A percentile compares a stretch with the other conserved stretches of the same genome.
phyloP scores from a whole-genome alignment of 2,113 vertebrate genomes.

The Atractosteus spatula region DNA sequence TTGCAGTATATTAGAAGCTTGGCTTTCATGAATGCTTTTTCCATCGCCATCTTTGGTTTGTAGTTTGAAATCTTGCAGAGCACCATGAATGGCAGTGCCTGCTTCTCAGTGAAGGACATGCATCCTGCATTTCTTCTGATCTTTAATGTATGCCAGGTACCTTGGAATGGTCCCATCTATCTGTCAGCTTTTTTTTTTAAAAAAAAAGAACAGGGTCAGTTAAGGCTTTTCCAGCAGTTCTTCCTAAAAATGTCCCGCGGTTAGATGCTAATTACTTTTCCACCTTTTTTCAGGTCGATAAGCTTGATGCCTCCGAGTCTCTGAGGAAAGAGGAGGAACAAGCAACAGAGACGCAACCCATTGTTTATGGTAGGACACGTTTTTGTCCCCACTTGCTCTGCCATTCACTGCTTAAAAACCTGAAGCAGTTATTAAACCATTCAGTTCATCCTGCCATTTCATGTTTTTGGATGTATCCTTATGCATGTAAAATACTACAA shows the following conservation, averaged over 20 bases:
- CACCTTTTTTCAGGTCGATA: slow-evolving; percentile 81
- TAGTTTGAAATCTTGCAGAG: neutral
- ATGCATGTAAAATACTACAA: too few species aligned
- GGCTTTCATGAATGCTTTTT: neutral
- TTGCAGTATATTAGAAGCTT: neutral
- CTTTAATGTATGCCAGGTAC: slow-evolving; percentile 58
- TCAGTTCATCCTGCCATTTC: too few species aligned
- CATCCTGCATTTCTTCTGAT: slow-evolving; percentile 60
- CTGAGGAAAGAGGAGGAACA: slow-evolving; percentile 98
- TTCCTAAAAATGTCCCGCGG: neutral
- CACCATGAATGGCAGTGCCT: neutral
- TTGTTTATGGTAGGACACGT: slow-evolving; percentile 87
- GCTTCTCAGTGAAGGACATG: slow-evolving; percentile 10
- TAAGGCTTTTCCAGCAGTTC: slow-evolving; percentile 30
- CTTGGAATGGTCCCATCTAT: slow-evolving; percentile 71
- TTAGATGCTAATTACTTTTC: neutral
- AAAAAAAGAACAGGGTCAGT: slow-evolving; percentile 30
- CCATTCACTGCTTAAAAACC: neutral
- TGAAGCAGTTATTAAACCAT: too few species aligned
- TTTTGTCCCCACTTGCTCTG: neutral
- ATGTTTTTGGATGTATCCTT: too few species aligned
- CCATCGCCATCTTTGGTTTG: neutral
- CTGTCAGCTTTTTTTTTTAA: slow-evolving; percentile 68
- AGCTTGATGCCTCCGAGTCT: slow-evolving; percentile 94
- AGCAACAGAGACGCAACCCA: slow-evolving; percentile 95